A percentile compares a stretch with the other conserved stretches of the same genome.
These are phyloP conservation scores for Tenualosa thibaudeaui DNA, from an alignment of 2,797 vertebrate genomes.

Conservation along the genomic window DNA sequence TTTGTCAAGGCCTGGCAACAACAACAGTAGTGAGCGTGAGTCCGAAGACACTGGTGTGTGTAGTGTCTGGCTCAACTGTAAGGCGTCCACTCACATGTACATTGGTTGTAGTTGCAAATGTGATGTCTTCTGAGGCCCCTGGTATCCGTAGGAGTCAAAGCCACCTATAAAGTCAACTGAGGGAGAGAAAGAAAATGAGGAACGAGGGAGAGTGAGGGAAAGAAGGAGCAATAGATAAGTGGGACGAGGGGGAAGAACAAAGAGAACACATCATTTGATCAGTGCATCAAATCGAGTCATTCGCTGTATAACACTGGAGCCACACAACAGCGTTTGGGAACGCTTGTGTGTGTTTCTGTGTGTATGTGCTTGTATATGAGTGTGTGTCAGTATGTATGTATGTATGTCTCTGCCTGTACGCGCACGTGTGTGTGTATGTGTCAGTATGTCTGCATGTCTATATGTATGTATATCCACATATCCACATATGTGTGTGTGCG, in stretches of 20 bases:
- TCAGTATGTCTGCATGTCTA: neutral
- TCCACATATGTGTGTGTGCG: conserved; percentile 8
- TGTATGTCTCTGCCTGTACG: neutral
- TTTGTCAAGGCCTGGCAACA: neutral
- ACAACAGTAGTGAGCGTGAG: neutral
- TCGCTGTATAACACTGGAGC: neutral
- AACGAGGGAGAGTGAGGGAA: neutral
- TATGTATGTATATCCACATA: neutral
- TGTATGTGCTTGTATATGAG: neutral
- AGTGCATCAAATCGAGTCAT: neutral
- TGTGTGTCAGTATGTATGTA: conserved; percentile 15
- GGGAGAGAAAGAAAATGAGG: conserved; percentile 43
- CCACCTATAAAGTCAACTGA: conserved; percentile 99
- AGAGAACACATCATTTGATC: neutral
- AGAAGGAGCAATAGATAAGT: neutral
- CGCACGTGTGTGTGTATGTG: neutral
- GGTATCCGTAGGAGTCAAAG: conserved; percentile 98
- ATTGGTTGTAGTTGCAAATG: conserved; percentile 98
- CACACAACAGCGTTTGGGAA: neutral
- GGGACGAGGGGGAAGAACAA: neutral
- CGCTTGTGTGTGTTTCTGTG: neutral
- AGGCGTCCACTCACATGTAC: conserved; percentile 88
- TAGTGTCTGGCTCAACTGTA: neutral
- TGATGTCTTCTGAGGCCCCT: conserved; percentile 98
- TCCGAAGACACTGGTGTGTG: neutral